phyloP scores from a whole-genome alignment of 2,113 vertebrate species.

The Elaphurus davidianus region DNA sequence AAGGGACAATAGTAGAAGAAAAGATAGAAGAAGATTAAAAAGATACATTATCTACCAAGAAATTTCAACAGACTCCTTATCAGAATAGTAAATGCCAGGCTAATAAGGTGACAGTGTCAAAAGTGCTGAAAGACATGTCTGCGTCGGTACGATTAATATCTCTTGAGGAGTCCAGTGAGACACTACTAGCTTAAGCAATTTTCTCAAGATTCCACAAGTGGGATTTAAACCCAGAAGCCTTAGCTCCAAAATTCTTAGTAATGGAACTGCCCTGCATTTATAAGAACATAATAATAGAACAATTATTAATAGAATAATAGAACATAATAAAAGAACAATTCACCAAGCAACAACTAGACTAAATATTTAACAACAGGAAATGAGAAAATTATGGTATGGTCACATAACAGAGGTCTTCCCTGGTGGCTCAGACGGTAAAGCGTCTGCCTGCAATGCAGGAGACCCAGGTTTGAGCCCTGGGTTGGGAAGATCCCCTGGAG shows the following conservation, averaged over 20 bases:
- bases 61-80: conserved; percentile 36
- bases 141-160: background rate
- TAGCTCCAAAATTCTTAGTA: background rate
- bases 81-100: background rate
- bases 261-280: background rate
- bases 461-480: background rate
- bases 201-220: background rate
- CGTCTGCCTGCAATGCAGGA: background rate
- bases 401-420: background rate
- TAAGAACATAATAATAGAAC: background rate
- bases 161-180: background rate
- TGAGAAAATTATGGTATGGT: background rate
- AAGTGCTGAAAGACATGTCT: background rate
- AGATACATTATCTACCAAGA: conserved; percentile 33
- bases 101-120: background rate
- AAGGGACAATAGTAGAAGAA: background rate
- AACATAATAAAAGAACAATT: background rate
- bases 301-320: background rate
- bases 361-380: background rate
- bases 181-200: background rate
- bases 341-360: background rate
- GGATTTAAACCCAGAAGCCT: background rate
- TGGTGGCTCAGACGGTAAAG: background rate
- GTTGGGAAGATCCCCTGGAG: background rate
- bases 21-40: background rate